These are phyloP conservation scores for Erpornis zantholeuca DNA, from an alignment of 2,113 vertebrate species.

Conservation along the genomic window DNA sequence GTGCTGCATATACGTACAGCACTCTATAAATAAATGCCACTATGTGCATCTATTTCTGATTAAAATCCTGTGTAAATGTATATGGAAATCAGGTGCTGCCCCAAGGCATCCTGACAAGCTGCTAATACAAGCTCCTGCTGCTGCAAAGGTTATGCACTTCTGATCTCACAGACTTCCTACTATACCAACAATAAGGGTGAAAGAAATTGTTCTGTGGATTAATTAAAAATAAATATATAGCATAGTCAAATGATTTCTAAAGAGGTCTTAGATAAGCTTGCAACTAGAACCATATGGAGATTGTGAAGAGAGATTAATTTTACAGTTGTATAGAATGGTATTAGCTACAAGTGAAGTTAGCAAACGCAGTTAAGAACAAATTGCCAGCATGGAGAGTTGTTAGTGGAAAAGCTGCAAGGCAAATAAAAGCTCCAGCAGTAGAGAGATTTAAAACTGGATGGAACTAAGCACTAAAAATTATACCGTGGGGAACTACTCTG, in stretches of 20 bases:
- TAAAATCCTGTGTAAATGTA: conserved; percentile 42
- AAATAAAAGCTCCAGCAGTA: conserved; percentile 8
- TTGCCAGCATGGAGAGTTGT: conserved; percentile 45
- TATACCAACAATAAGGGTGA: neutral
- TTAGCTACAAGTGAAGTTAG: neutral
- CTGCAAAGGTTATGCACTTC: neutral
- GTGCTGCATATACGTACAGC: neutral
- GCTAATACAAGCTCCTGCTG: neutral
- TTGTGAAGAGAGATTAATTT: conserved; percentile 8
- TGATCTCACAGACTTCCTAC: neutral
- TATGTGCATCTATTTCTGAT: conserved; percentile 35
- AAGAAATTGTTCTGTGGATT: neutral
- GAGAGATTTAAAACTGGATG: conserved; percentile 42
- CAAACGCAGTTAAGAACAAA: conserved; percentile 19
- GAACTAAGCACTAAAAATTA: conserved; percentile 50
- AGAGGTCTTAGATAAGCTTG: neutral
- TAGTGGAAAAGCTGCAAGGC: conserved; percentile 34
- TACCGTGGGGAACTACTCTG: neutral
- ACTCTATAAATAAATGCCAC: conserved; percentile 47
- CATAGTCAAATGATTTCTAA: neutral
- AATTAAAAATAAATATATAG: conserved; percentile 21
- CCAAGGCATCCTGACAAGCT: conserved; percentile 15
- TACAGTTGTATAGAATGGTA: neutral
- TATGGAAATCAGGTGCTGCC: conserved; percentile 48
- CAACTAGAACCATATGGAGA: neutral